Evolutionary conservation across 2,797 vertebrate species (phyloP).

Genomic region (Phataginus tetradactyla): DNA sequence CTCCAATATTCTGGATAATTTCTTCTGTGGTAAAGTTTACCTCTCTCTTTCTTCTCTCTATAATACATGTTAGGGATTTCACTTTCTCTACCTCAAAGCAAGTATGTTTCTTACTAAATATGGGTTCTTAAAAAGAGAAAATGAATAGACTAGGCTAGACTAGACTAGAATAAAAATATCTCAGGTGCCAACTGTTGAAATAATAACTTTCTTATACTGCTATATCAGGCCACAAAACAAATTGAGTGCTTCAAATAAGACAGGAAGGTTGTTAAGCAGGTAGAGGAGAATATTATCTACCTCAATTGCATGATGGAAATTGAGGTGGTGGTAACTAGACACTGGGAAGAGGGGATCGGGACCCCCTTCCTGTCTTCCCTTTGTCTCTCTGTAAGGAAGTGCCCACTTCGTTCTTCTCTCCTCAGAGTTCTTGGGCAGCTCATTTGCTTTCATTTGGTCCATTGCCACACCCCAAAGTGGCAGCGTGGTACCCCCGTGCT

Average conservation of each 20-base stretch:
- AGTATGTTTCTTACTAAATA: slow-evolving; percentile 36
- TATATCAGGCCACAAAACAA: slow-evolving; percentile 4
- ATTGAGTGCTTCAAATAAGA: background rate
- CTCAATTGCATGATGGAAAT: background rate
- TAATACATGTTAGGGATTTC: background rate
- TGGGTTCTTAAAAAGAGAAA: slow-evolving; percentile 6
- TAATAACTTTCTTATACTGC: background rate
- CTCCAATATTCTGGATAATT: background rate
- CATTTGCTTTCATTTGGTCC: background rate
- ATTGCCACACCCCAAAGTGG: background rate
- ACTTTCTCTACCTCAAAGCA: background rate
- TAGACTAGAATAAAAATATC: background rate
- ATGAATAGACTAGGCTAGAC: background rate
- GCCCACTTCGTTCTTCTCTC: background rate
- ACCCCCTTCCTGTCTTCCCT: background rate
- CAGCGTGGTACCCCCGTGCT: background rate
- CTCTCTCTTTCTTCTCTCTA: background rate
- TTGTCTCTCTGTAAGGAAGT: background rate
- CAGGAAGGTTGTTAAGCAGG: background rate
- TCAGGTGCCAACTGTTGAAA: slow-evolving; percentile 24
- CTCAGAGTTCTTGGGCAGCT: background rate
- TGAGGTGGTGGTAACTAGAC: background rate
- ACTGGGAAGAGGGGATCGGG: background rate
- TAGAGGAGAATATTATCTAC: background rate
- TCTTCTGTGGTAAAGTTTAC: background rate